These are phyloP conservation scores for Drymodes brunneopygia DNA, from an alignment of 2,113 vertebrate species.

Conservation along the genomic window DNA sequence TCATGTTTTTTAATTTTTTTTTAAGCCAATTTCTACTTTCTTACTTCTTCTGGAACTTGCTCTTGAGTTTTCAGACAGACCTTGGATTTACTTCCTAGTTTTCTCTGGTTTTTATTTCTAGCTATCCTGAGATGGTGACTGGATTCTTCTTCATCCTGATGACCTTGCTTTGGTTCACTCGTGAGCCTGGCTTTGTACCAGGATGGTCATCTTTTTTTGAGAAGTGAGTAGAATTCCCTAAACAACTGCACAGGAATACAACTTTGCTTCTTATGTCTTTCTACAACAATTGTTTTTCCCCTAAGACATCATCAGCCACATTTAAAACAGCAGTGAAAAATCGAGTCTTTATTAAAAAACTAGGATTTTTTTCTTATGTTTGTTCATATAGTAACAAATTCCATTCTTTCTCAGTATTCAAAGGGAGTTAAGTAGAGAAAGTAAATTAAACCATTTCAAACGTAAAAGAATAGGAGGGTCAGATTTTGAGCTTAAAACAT, in stretches of 20 bases:
- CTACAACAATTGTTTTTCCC: background rate
- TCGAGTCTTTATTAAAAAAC: background rate
- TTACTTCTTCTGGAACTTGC: background rate
- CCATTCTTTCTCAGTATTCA: background rate
- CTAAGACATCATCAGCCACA: background rate
- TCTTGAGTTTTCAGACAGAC: background rate
- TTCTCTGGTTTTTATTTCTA: constrained; percentile 20
- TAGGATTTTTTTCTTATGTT: background rate
- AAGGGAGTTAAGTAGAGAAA: background rate
- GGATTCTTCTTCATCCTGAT: constrained; percentile 95
- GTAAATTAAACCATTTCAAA: background rate
- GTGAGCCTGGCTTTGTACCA: constrained; percentile 94
- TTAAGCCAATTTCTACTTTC: background rate
- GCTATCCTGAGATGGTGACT: constrained; percentile 96
- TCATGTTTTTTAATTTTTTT: background rate
- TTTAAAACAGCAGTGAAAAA: background rate
- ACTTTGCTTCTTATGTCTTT: background rate
- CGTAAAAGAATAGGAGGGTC: background rate
- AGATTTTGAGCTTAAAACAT: background rate
- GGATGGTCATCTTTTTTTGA: constrained; percentile 98
- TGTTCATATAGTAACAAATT: background rate
- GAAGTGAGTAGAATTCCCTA: constrained; percentile 74
- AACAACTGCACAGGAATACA: background rate
- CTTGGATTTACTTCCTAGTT: background rate
- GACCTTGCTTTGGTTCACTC: constrained; percentile 96